Conservation (phyloP, 2,797 vertebrate species). For the Gorsachius magnificus region DNA sequence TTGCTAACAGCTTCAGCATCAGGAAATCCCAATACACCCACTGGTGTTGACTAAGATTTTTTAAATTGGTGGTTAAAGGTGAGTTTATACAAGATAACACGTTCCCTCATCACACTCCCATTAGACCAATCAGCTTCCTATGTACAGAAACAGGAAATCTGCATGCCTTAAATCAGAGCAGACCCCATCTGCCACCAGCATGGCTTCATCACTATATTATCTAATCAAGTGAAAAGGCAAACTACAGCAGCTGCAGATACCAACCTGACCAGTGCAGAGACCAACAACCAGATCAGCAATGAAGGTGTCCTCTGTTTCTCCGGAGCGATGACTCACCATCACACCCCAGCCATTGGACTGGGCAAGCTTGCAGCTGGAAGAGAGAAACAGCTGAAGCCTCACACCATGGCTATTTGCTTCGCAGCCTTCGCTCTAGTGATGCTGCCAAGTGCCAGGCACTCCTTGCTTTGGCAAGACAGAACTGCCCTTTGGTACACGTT, state of each 20-base stretch:
- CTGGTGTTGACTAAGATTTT: background rate
- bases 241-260: background rate
- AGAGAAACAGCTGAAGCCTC: background rate
- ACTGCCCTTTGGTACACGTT: background rate
- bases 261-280: slow-evolving; percentile 97
- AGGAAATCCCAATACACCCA: background rate
- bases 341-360: slow-evolving; percentile 97
- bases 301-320: slow-evolving; percentile 98
- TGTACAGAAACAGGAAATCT: background rate
- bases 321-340: slow-evolving; percentile 98
- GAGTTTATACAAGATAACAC: background rate
- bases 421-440: background rate
- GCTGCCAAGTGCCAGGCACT: background rate
- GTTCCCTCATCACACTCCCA: background rate
- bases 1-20: background rate
- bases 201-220: rapidly evolving
- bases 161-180: background rate
- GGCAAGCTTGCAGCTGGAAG: slow-evolving; percentile 91
- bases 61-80: background rate
- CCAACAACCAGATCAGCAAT: slow-evolving; percentile 99
- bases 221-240: background rate
- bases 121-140: background rate
- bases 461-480: background rate
- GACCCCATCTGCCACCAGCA: background rate
- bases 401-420: background rate